Evolutionary conservation across 2,797 vertebrate species (phyloP), one percentile per base, ranked within the genome.

Genomic region (Chrosomus eos): DNA sequence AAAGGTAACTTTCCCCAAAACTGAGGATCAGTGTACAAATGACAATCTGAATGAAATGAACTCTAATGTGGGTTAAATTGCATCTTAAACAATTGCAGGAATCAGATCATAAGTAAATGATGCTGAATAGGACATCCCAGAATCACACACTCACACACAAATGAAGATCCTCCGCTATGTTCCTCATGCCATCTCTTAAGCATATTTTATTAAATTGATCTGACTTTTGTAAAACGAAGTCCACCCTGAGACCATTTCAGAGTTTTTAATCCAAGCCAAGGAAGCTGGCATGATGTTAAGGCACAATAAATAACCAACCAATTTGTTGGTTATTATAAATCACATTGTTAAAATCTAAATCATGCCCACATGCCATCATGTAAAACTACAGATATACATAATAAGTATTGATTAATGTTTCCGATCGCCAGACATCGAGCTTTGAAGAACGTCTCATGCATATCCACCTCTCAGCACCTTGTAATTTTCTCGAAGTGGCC

Each of bases 401-500:
- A 62, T 62, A 28, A 67, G 43, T 14, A 33, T 18, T 67, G 67
- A 11, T 33, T 70, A 33, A 53, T 10, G n/a, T 77, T 77, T 77
- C 55, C 26, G 53, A 60, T 76, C 21, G 14, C 23, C 21, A 58
- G 74, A 7, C 13, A 7, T 40, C 14, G 0, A 26, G 53, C 55
- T 77, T 28, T 71, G 48, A 58, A 71, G 66, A 13, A 21, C 1
- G 5, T 31, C 23, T 70, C 53, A 13, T 19, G 38, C 38, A 21
- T 73, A 45, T 60, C n/a, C 5, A 1, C 14, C 19, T 73, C 33
- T 82, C 19, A 82, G 8, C 80, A 82, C 68, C n/a, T 60, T 73
- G 68, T 62, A 48, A 82, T 73, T 43, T 82, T 26, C 53, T 73
- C 7, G 5, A 77, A 62, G 64, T 68, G 78, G 28, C 21, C 14